Conservation (phyloP, 2,888 invertebrate genomes). For the Oscheius sp. region DNA sequence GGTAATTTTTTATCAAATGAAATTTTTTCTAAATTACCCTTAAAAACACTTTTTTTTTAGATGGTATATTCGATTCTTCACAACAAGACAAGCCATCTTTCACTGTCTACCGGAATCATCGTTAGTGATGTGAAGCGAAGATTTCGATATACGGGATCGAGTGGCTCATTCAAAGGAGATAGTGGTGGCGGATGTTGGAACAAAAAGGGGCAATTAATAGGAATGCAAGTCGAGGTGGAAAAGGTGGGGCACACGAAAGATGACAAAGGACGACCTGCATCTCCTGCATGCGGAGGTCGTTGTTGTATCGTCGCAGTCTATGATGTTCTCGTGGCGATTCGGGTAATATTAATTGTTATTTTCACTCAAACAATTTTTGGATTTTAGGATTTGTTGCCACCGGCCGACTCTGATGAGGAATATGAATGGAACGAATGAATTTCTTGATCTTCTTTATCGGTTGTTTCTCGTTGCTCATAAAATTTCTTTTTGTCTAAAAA, state of each 20-base stretch:
- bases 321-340: conserved; percentile 32
- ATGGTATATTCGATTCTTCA: conserved; percentile 39
- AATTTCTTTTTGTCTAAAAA: conserved; percentile 27
- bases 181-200: conserved; percentile 39
- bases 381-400: conserved; percentile 34
- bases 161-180: conserved; percentile 41
- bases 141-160: conserved; percentile 38
- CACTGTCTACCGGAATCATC: conserved; percentile 36
- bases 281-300: conserved; percentile 31
- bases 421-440: conserved; percentile 32
- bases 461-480: conserved; percentile 27
- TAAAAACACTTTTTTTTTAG: conserved; percentile 33
- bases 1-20: conserved; percentile 31
- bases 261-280: conserved; percentile 29
- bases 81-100: conserved; percentile 35
- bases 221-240: conserved; percentile 35
- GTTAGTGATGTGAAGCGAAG: conserved; percentile 35
- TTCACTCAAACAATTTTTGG: no score
- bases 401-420: conserved; percentile 31
- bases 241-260: conserved; percentile 33
- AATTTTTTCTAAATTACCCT: conserved; percentile 18
- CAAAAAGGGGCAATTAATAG: conserved; percentile 35
- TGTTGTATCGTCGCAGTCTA: conserved; percentile 33
- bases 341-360: conserved; percentile 37
- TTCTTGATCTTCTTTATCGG: conserved; percentile 27